Percentiles rank a stretch among this genome's conserved stretches.
phyloP scores from a whole-genome alignment of 1,140 invertebrate species.

The Nephila pilipes region DNA sequence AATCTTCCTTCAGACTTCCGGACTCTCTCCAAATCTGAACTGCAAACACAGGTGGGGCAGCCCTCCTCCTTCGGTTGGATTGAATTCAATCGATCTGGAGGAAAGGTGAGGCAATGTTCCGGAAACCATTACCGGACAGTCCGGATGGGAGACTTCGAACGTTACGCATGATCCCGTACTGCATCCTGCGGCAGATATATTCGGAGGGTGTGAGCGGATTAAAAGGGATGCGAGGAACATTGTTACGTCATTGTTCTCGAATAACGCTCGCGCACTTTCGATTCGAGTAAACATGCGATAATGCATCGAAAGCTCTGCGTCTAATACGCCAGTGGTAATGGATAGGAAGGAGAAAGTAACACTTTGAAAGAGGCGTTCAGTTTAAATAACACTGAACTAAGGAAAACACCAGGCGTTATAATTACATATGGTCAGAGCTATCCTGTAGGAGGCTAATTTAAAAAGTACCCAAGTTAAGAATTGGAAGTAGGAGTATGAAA shows the following conservation, averaged over 20 bases:
- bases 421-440: too few relatives aligned
- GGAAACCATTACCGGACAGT: constrained; percentile 17
- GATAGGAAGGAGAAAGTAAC: too few relatives aligned
- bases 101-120: constrained; percentile 11
- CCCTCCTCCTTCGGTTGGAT: background rate
- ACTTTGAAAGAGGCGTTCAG: background rate
- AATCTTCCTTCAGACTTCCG: background rate
- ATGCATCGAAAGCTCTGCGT: background rate
- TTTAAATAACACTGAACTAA: background rate
- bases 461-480: too few relatives aligned
- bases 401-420: too few relatives aligned
- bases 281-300: background rate
- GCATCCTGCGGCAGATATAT: background rate
- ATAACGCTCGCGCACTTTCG: background rate
- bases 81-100: background rate
- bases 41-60: background rate
- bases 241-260: background rate
- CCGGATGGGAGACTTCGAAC: constrained; percentile 29
- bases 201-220: background rate
- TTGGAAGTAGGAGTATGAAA: too few relatives aligned
- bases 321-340: background rate
- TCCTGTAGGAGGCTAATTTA: too few relatives aligned
- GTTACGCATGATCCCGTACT: background rate
- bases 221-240: background rate
- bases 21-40: background rate